phyloP scores from a whole-genome alignment of 2,888 invertebrate genomes.

The Oscheius sp. region DNA sequence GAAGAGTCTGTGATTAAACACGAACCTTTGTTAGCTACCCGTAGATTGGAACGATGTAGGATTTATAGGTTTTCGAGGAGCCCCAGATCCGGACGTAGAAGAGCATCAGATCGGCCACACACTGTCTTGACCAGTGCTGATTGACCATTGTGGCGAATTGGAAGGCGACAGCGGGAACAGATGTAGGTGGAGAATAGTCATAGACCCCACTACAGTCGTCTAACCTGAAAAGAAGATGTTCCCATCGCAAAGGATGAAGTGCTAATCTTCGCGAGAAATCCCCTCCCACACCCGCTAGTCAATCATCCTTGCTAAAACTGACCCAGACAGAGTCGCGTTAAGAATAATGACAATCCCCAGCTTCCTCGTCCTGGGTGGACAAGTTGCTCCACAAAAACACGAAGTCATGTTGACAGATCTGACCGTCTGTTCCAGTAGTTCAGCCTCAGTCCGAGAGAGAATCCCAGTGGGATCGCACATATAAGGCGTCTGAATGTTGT shows the following conservation, averaged over 20 bases:
- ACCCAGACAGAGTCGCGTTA: constrained; percentile 34
- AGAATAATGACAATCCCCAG: constrained; percentile 37
- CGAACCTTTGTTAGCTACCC: constrained; percentile 15
- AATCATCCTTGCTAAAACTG: constrained; percentile 1
- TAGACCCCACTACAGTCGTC: constrained; percentile 25
- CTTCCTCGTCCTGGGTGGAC: constrained; percentile 11
- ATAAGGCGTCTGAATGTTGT: constrained; percentile 48
- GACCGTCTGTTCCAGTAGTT: constrained; percentile 52
- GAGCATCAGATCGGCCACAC: constrained; percentile 54
- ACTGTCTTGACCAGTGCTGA: constrained; percentile 40
- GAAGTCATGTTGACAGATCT: constrained; percentile 54
- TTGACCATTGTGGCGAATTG: constrained; percentile 30
- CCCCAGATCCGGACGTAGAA: constrained; percentile 50
- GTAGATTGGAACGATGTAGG: constrained; percentile 32
- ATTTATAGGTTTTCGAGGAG: constrained; percentile 14
- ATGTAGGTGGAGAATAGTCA: constrained; percentile 16
- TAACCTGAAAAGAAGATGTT: constrained; percentile 25
- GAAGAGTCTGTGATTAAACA: neutral
- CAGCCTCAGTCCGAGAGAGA: constrained; percentile 56
- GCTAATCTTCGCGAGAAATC: neutral
- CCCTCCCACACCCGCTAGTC: neutral
- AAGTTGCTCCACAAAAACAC: constrained; percentile 49
- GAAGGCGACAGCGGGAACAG: constrained; percentile 17
- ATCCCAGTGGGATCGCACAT: constrained; percentile 60
- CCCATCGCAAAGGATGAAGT: neutral